These are phyloP conservation scores for Procambarus clarkii DNA, from an alignment of 1,140 invertebrate species.

Conservation along the genomic window DNA sequence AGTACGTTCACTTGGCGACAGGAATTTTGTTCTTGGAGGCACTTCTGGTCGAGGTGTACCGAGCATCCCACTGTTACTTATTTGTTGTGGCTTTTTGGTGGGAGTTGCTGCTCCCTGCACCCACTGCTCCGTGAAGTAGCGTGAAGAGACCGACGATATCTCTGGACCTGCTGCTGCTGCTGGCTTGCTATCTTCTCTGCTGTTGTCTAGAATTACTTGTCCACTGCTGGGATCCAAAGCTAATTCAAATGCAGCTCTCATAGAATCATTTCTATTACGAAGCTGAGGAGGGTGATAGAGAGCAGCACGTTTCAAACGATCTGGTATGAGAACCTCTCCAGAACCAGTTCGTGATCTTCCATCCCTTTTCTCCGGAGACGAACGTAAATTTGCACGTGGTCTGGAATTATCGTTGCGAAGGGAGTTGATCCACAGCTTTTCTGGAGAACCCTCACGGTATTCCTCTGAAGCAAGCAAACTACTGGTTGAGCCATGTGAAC, in stretches of 20 bases:
- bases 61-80: slow-evolving; percentile 72
- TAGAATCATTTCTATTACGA: slow-evolving; percentile 75
- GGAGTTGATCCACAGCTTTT: slow-evolving; percentile 78
- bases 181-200: slow-evolving; percentile 3
- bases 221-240: slow-evolving; percentile 41
- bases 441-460: slow-evolving; percentile 72
- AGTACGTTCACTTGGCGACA: slow-evolving; percentile 70
- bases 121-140: background rate
- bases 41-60: slow-evolving; percentile 64
- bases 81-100: slow-evolving; percentile 52
- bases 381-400: slow-evolving; percentile 2
- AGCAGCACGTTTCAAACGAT: slow-evolving; percentile 79
- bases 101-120: background rate
- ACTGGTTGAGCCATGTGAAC: slow-evolving; percentile 63
- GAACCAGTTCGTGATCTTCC: slow-evolving; percentile 35
- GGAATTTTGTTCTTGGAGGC: slow-evolving; percentile 71
- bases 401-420: slow-evolving; percentile 74
- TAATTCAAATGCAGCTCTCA: slow-evolving; percentile 77
- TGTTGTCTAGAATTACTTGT: background rate
- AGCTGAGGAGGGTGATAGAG: slow-evolving; percentile 79
- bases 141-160: background rate
- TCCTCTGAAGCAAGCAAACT: slow-evolving; percentile 64
- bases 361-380: slow-evolving; percentile 42
- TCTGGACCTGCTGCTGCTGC: background rate
- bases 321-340: slow-evolving; percentile 47